A percentile compares a stretch with the other conserved stretches of the same genome.
Evolutionary conservation across 2,113 vertebrate species (phyloP).

Genomic region (Pachypanchax playfairii): DNA sequence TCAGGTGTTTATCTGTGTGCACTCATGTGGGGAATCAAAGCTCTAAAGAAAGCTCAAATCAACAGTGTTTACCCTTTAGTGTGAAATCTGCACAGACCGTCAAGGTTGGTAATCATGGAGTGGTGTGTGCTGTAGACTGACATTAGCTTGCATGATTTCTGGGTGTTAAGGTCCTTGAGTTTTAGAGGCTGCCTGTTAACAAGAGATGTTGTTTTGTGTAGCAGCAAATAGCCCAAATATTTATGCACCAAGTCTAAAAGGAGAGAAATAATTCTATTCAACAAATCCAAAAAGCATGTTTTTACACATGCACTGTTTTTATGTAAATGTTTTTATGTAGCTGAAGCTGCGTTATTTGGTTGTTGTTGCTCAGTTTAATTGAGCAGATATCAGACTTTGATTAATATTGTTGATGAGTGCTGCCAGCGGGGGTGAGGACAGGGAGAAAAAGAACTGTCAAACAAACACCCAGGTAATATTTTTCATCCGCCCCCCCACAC

Average conservation of each 20-base stretch:
- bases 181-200: conserved; percentile 2
- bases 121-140: neutral
- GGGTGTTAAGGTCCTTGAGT: conserved; percentile 13
- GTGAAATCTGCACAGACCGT: neutral
- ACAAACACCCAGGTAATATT: conserved; percentile 71
- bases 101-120: conserved; percentile 4
- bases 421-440: conserved; percentile 69
- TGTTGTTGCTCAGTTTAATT: conserved; percentile 64
- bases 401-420: conserved; percentile 74
- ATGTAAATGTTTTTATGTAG: conserved; percentile 36
- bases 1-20: neutral
- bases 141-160: conserved; percentile 16
- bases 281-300: neutral
- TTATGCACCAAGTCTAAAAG: neutral
- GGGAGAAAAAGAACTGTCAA: conserved; percentile 72
- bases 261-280: neutral
- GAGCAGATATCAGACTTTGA: conserved; percentile 70
- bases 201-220: neutral
- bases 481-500: conserved; percentile 47
- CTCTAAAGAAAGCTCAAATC: conserved; percentile 10
- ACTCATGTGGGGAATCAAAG: conserved; percentile 8
- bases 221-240: neutral
- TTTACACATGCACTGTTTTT: conserved; percentile 27
- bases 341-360: conserved; percentile 52
- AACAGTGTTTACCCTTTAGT: conserved; percentile 3